Conservation (phyloP, 2,113 vertebrate species). For the Osmerus mordax region DNA sequence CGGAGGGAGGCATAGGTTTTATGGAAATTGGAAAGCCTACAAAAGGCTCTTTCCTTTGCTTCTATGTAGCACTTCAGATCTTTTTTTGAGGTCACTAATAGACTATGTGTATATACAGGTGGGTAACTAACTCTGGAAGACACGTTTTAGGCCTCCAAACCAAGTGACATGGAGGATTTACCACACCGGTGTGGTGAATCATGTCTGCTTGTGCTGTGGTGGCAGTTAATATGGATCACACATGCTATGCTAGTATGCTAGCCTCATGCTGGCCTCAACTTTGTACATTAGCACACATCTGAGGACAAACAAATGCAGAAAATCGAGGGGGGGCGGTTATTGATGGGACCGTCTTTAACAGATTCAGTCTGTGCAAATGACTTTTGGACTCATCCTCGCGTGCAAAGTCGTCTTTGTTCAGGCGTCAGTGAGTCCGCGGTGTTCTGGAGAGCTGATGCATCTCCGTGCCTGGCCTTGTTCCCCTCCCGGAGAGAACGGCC, state of each 20-base stretch:
- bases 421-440: conserved; percentile 1
- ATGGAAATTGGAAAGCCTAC: conserved; percentile 44
- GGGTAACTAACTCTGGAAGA: no score
- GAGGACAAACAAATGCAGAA: conserved; percentile 22
- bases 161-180: background rate
- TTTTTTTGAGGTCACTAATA: background rate
- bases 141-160: no score
- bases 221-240: conserved; percentile 3
- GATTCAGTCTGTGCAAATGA: conserved; percentile 21
- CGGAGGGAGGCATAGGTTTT: conserved; percentile 54
- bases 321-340: conserved; percentile 12
- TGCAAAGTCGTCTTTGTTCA: no score
- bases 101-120: background rate
- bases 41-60: conserved; percentile 38
- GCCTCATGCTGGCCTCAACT: background rate
- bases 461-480: conserved; percentile 28
- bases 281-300: background rate
- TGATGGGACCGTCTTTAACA: conserved; percentile 18
- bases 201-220: conserved; percentile 21
- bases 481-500: conserved; percentile 30
- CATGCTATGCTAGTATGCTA: conserved; percentile 16
- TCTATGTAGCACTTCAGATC: background rate
- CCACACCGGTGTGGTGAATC: background rate
- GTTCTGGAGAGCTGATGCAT: conserved; percentile 39
- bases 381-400: conserved; percentile 6